A percentile compares a stretch with the other conserved stretches of the same genome.
Conservation (phyloP, 2,113 vertebrate species). For the Vicugna pacos region DNA sequence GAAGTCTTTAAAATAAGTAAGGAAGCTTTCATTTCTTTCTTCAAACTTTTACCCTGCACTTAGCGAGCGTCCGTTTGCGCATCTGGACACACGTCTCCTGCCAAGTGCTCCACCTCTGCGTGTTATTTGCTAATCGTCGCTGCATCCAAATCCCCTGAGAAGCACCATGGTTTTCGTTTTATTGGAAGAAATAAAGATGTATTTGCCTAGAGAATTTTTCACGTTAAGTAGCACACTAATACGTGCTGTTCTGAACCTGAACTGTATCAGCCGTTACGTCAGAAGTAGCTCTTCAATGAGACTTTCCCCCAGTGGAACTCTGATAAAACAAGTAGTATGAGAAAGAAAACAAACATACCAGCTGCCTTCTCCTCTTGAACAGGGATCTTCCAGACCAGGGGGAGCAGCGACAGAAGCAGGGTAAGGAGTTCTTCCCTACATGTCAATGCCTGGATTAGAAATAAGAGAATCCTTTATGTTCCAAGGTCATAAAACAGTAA, state of each 20-base stretch:
- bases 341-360: slow-evolving; percentile 86
- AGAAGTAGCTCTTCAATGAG: neutral
- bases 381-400: slow-evolving; percentile 98
- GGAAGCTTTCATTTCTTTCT: neutral
- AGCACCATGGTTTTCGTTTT: neutral
- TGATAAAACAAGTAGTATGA: neutral
- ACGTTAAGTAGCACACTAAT: neutral
- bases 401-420: slow-evolving; percentile 95
- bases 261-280: neutral
- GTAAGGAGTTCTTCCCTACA: slow-evolving; percentile 98
- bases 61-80: neutral
- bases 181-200: slow-evolving; percentile 14
- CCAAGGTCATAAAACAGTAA: neutral
- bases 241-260: neutral
- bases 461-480: slow-evolving; percentile 54
- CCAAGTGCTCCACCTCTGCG: slow-evolving; percentile 19
- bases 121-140: neutral
- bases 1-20: neutral
- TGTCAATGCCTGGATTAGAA: slow-evolving; percentile 92
- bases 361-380: slow-evolving; percentile 94
- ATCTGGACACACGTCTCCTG: neutral
- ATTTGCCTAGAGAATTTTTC: slow-evolving; percentile 33
- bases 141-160: neutral
- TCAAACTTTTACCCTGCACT: neutral
- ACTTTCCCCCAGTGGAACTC: neutral